A percentile compares a stretch with the other conserved stretches of the same genome.
Conservation (phyloP, 2,797 vertebrate genomes). For the Leptodactylus fallax region DNA sequence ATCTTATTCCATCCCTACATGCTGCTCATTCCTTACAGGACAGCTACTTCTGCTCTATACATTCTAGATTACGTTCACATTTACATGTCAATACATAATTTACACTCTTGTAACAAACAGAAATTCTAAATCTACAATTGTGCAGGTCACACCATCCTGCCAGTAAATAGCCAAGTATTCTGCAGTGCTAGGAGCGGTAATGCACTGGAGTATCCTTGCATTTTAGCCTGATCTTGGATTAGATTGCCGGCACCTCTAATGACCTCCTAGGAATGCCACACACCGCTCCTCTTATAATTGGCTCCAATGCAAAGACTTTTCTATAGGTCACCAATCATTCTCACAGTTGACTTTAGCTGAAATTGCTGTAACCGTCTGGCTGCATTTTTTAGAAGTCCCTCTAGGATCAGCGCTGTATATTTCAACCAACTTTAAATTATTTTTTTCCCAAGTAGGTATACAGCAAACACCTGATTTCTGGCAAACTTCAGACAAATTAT, state of each 20-base stretch:
- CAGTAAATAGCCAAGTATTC: neutral
- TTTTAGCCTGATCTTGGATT: neutral
- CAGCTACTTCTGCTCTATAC: too few relatives aligned
- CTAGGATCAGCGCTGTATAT: conserved; percentile 31
- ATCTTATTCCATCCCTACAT: too few relatives aligned
- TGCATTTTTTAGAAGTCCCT: conserved; percentile 37
- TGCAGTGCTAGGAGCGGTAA: neutral
- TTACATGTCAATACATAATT: too few relatives aligned
- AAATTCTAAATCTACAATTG: neutral
- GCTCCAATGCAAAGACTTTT: neutral
- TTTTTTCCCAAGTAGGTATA: conserved; percentile 44
- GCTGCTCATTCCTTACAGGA: too few relatives aligned
- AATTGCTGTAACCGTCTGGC: conserved; percentile 38
- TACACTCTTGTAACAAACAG: too few relatives aligned
- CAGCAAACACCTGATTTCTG: conserved; percentile 58
- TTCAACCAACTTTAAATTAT: conserved; percentile 55
- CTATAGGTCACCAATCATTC: conserved; percentile 2
- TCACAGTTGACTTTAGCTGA: conserved; percentile 21
- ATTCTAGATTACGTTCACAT: too few relatives aligned
- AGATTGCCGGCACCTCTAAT: neutral
- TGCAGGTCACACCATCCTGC: neutral
- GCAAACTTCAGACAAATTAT: conserved; percentile 59
- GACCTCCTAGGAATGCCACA: conserved; percentile 8
- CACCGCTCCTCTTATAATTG: neutral
- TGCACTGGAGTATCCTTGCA: neutral